Evolutionary conservation across 2,797 vertebrate species (phyloP), one percentile per base, ranked within the genome.

Genomic region (Spondyliosoma cantharus): DNA sequence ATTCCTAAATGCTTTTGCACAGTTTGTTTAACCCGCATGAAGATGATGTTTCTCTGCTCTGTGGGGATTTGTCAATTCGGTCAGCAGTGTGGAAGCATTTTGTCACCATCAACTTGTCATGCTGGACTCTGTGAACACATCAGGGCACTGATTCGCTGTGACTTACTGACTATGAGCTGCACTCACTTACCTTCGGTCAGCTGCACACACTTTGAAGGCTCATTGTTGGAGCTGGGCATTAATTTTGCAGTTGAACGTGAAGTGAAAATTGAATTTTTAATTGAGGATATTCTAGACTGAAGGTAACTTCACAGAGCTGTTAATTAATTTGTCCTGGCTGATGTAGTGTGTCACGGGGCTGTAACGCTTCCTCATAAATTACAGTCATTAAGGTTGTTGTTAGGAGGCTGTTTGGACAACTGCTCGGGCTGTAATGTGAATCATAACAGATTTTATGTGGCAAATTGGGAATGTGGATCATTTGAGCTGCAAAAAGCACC

Each of bases 21-120:
- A 24, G 7, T 64, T 63, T 50, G 27, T 27, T 61, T 46, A 59
- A 79, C 78, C 58, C 61, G 62, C 61, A 50, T 37, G 37, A 46
- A 3, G 32, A 58, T 54, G 5, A 45, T 68, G 53, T 67, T 5
- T 59, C 70, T 70, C 68, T 14, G 32, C 53, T 71, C 25, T 52
- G 50, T 43, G 5, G 29, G 53, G 66, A 65, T 59, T 76, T 74
- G 63, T 78, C 42, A 45, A 48, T 59, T 46, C 1, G 59, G 29
- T 63, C 80, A 69, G 71, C 64, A 45, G 71, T 49, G 71, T 82
- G 68, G 80, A 80, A 80, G 63, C 62, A 50, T 86, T 90, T 83
- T 87, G 54, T 89, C 74, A 82, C 59, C 78, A 62, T 85, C 76
- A 81, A 90, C 91, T 90, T 73, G 76, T 90, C 86, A 82, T 43